Percentiles rank a stretch among this genome's conserved stretches.
phyloP scores from a whole-genome alignment of 2,888 invertebrate species.

The Leistus spinibarbis region DNA sequence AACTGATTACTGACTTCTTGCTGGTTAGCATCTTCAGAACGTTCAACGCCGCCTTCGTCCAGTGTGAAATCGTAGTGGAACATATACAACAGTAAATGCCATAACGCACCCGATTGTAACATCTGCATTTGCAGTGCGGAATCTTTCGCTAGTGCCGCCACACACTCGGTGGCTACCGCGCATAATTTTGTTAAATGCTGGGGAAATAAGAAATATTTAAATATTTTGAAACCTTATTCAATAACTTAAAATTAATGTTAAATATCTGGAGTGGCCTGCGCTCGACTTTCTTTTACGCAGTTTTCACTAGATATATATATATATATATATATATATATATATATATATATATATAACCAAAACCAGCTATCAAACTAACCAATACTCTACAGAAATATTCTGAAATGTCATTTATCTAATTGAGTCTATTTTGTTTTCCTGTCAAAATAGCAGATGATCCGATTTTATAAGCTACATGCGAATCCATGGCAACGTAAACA shows the following conservation, averaged over 20 bases:
- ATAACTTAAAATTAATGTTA: not conserved
- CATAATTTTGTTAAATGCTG: conserved; percentile 83
- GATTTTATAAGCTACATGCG: no score
- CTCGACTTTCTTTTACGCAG: no score
- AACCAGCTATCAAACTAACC: no score
- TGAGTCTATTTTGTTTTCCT: no score
- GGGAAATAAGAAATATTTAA: conserved; percentile 45
- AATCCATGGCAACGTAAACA: no score
- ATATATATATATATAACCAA: no score
- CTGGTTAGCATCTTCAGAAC: conserved; percentile 82
- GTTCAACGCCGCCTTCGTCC: conserved; percentile 93
- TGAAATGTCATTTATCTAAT: no score
- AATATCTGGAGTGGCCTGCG: no score
- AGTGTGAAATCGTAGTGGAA: conserved; percentile 97
- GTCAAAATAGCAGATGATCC: no score
- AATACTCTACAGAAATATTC: no score
- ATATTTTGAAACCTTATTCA: conserved; percentile 8
- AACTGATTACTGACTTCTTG: conserved; percentile 93
- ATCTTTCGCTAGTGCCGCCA: conserved; percentile 86
- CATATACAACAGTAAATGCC: conserved; percentile 87
- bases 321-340: no score
- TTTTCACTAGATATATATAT: no score
- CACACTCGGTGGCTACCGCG: conserved; percentile 88
- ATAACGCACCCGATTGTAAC: conserved; percentile 85
- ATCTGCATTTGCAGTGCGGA: conserved; percentile 83